Base-by-base conservation (phyloP, 2,888 invertebrate genomes). In the Bellardia bayeri region DNA sequence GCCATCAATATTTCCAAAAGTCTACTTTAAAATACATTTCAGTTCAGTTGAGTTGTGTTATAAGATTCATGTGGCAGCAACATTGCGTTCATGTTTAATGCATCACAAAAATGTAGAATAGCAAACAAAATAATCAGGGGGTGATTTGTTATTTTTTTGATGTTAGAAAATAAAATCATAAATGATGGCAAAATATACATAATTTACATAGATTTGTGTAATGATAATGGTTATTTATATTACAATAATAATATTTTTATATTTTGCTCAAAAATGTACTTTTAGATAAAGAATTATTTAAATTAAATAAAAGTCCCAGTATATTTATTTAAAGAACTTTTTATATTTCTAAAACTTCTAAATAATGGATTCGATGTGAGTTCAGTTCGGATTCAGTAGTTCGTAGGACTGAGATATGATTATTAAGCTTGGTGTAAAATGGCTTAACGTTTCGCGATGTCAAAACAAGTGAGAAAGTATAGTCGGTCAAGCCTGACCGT, bases 181-280 rank as follows among this genome's bases (percentile, higher is more conserved):
- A 64, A 71, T 11, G 30, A 45, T 23, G 23, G 3, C 37, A 64
- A 71, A 75, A 33, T 58, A 33, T n/a, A 51, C 72, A 49, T 58
- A 81, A 87, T 84, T 87, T 81, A 72, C 56, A 68, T 78, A 81
- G 68, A 84, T 84, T 81, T 78, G 76, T 81, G 66, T 83, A 87
- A 83, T 72, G 66, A 84, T 83, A 76, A 81, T 83, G 66, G 51
- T 87, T 76, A 81, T 83, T 80, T 83, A 40, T 23, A 23, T 23
- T 23, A 23, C 23, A 49, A 56, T 56, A 71, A 78, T 78, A 75
- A 56, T 74, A 2, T 51, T 5, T 3, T 14, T 30, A 30, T 58
- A 11, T 30, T 45, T 23, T 40, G 13, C 16, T 2, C 9, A 37
- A 16, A 58, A 49, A 37, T 23, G 3, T 2, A 23, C n/a, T 71